Evolutionary conservation across 2,797 vertebrate genomes (phyloP), one percentile per base, ranked within the genome.

Genomic region (Luscinia megarhynchos): DNA sequence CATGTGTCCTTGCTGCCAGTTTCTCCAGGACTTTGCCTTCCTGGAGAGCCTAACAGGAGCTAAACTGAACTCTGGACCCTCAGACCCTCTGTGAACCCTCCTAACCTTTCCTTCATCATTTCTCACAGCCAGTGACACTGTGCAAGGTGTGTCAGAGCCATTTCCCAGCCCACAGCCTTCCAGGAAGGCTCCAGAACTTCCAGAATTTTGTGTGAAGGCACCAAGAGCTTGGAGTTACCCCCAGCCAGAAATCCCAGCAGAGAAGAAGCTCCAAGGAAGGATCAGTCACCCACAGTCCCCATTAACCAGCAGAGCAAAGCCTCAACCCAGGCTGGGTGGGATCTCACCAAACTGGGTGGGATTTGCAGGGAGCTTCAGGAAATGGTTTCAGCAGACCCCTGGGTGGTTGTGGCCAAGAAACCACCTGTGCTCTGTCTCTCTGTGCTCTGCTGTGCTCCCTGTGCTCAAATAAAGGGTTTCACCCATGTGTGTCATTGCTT

Each of bases 321-420:
- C 63, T 54, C 30, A 32, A 32, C 19, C 11, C 53, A 32, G 53
- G 53, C 53, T 54, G 53, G 30, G 29, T 54, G 53, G 51, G 51
- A 54, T 32, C 50, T 29, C 50, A 51, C 50, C 50, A 51, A 11
- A 9, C 19, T 10, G 26, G 15, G 9, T 23, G 15, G 27, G 50
- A 50, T 77, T 46, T 51, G 4, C 40, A 48, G 70, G 41, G 53
- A 92, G 36, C 23, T 45, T 29, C 1, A 0, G 26, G 43, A 70
- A 24, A 27, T 10, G 16, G 5, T 29, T 83, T 17, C 11, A 21
- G 66, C 36, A 67, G 34, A n/a, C 40, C 57, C 38, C 74, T 20
- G 68, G 15, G 46, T 24, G 13, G 16, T 0, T n/a, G 11, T 46
- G 64, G 61, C 57, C 61, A 8, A 0, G 1, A 32, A 70, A 14